Percentiles rank a stretch among this genome's conserved stretches.
phyloP scores from a whole-genome alignment of 2,113 vertebrate species.

The Parotia lawesii region DNA sequence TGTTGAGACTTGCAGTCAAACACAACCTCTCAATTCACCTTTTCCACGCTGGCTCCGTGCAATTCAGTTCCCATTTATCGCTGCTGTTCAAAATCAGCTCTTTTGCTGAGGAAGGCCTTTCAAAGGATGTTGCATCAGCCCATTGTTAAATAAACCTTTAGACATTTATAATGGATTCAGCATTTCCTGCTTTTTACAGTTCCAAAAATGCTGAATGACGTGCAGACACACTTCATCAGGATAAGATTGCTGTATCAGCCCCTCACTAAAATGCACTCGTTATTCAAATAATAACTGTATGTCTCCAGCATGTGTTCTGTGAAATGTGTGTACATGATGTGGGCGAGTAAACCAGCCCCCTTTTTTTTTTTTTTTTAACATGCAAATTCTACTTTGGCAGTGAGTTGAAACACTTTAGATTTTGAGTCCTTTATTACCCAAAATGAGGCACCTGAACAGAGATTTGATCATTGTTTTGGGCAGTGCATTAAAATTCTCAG shows the following conservation, averaged over 20 bases:
- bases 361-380: neutral
- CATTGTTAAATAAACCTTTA: constrained; percentile 64
- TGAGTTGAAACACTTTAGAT: neutral
- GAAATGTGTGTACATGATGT: constrained; percentile 45
- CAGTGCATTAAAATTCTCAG: neutral
- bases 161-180: constrained; percentile 57
- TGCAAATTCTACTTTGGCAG: neutral
- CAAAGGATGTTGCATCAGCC: constrained; percentile 57
- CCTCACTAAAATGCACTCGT: constrained; percentile 49
- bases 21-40: constrained; percentile 30
- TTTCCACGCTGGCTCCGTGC: neutral
- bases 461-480: neutral
- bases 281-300: constrained; percentile 57
- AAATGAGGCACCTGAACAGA: neutral
- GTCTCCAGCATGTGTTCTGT: constrained; percentile 51
- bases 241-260: constrained; percentile 61
- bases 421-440: neutral
- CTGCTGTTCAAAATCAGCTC: constrained; percentile 39
- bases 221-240: constrained; percentile 59
- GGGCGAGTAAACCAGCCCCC: neutral
- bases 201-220: constrained; percentile 58
- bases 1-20: constrained; percentile 25
- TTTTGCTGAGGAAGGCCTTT: constrained; percentile 57
- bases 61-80: constrained; percentile 58
- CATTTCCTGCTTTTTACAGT: constrained; percentile 53